These are phyloP conservation scores for Melanotaenia maccullochi DNA, from an alignment of 2,797 vertebrate species.

Conservation along the genomic window DNA sequence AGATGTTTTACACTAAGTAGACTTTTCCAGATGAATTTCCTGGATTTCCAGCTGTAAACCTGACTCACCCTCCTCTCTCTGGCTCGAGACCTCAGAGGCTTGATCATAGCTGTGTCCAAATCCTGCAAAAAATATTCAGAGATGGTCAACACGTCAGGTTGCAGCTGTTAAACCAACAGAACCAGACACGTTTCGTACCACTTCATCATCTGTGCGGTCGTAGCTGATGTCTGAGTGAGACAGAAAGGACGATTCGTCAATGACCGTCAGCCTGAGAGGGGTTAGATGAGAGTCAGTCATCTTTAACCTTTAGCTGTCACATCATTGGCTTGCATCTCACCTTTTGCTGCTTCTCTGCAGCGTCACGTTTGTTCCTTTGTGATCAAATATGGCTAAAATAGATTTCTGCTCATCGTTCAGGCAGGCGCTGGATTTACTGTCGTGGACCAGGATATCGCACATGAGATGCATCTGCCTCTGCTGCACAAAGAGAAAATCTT, in stretches of 20 bases:
- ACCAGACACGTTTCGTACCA: constrained; percentile 60
- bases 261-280: constrained; percentile 74
- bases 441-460: constrained; percentile 81
- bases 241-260: constrained; percentile 80
- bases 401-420: constrained; percentile 82
- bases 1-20: too few relatives aligned
- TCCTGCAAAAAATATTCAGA: constrained; percentile 73
- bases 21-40: too few relatives aligned
- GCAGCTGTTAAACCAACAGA: background rate
- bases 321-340: constrained; percentile 9
- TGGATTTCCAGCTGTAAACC: too few relatives aligned
- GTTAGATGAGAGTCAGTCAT: background rate
- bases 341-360: constrained; percentile 66
- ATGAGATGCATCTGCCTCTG: constrained; percentile 85
- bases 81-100: constrained; percentile 82
- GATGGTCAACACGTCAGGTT: background rate
- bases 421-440: constrained; percentile 72
- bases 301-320: background rate
- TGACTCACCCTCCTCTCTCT: constrained; percentile 82
- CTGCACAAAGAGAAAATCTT: constrained; percentile 48
- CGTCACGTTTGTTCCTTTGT: constrained; percentile 57
- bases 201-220: constrained; percentile 82
- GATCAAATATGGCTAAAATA: constrained; percentile 75
- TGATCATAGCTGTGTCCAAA: constrained; percentile 71
- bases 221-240: constrained; percentile 87